Evolutionary conservation across 2,888 invertebrate genomes (phyloP).

Genomic region (Spicauda simplicius): DNA sequence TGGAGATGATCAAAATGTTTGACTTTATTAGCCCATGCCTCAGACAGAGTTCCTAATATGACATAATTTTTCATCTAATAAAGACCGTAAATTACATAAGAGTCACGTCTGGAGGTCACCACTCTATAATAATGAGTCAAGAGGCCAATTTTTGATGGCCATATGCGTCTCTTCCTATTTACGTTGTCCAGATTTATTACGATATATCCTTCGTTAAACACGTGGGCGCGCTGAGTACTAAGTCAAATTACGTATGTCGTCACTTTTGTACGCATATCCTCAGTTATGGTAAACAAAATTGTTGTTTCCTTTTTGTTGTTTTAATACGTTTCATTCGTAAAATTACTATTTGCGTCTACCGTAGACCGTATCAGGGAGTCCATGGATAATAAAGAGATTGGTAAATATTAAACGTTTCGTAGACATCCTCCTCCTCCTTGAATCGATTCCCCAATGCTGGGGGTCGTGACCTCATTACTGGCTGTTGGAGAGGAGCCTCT

Average conservation of each 20-base stretch:
- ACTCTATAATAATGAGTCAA: constrained; percentile 21
- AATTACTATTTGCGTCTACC: too few species aligned
- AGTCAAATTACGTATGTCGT: constrained; percentile 5
- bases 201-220: constrained; percentile 23
- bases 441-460: too few species aligned
- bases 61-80: background rate
- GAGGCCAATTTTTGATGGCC: constrained; percentile 18
- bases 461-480: too few species aligned
- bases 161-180: constrained; percentile 23
- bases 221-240: constrained; percentile 10
- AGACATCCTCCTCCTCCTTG: too few species aligned
- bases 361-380: too few species aligned
- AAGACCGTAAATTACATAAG: background rate
- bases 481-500: too few species aligned
- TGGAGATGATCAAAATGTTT: too few species aligned
- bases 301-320: background rate
- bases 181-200: constrained; percentile 24
- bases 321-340: background rate
- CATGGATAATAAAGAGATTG: too few species aligned
- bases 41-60: background rate
- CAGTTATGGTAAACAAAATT: background rate
- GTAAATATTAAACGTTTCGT: too few species aligned
- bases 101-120: constrained; percentile 18
- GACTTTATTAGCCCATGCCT: background rate
- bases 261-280: constrained; percentile 1